Evolutionary conservation across 2,888 invertebrate species (phyloP).

Genomic region (Dendrolimus pini): DNA sequence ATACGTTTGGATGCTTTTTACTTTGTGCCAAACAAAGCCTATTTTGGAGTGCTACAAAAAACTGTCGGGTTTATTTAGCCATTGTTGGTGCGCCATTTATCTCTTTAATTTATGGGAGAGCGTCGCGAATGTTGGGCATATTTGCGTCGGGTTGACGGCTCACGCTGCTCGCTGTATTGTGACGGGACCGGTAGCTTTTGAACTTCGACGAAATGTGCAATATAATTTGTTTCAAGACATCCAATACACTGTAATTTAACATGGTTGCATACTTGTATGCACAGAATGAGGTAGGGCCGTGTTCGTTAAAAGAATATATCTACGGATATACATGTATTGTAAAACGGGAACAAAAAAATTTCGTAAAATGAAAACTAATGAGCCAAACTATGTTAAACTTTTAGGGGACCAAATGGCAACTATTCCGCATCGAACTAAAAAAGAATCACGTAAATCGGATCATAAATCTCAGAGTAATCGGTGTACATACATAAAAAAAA

Average conservation of each 20-base stretch:
- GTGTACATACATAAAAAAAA: no score
- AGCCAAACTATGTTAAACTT: no score
- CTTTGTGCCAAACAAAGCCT: constrained; percentile 1
- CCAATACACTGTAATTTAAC: neutral
- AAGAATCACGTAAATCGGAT: no score
- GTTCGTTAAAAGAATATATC: no score
- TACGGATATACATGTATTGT: no score
- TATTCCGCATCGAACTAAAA: no score
- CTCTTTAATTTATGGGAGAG: constrained; percentile 69
- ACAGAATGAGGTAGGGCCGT: no score
- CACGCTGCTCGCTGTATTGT: constrained; percentile 41
- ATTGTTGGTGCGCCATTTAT: constrained; percentile 72
- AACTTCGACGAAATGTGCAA: constrained; percentile 4
- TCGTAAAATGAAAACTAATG: no score
- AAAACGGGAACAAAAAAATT: no score
- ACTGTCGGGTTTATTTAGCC: constrained; percentile 62
- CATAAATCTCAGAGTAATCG: no score
- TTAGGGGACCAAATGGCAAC: no score
- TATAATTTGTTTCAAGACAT: neutral
- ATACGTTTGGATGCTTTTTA: constrained; percentile 42
- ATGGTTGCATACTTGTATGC: neutral
- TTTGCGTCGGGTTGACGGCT: constrained; percentile 44
- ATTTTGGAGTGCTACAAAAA: constrained; percentile 54
- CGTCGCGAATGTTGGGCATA: constrained; percentile 63
- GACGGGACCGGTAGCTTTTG: constrained; percentile 10